Evolutionary conservation across 2,888 invertebrate species (phyloP), one percentile per base, ranked within the genome.

Genomic region (Cheilosia impressa): DNA sequence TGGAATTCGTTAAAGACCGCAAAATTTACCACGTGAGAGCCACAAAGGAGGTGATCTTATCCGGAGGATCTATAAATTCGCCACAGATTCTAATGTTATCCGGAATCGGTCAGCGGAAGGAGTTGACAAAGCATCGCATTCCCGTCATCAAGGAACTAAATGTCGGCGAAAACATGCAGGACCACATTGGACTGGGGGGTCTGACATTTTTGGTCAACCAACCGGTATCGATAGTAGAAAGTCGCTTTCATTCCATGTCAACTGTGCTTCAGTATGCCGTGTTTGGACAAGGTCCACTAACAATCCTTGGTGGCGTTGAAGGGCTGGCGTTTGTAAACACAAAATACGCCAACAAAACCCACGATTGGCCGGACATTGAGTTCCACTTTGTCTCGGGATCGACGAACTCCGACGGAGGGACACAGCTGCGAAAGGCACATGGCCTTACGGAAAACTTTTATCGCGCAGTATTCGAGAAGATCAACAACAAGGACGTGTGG

Each of bases 61-160:
- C 97, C 0, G 98, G 96, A 0, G 99, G 99, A 0, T 95, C 98
- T 0, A 94, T 99, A 0, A 98, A 98, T 90, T 96, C 98, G 0
- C 98, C 99, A 0, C 99, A 99, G 90, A 90, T 99, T 2, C 92
- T 99, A 47, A 97, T 99, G 97, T 92, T 99, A 0, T 98, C 98
- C 9, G 99, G 98, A 0, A 94, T 98, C 13, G 97, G 97, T 0
- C 96, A 96, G 0, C 93, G 94, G 65, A 94, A 94, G 22, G 95
- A 97, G 89, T 90, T 97, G 75, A 92, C 93, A n/a, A 94, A 95
- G 88, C 95, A 95, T 88, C 93, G 95, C 66, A 97, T 98, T 88
- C 96, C 97, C 0, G 93, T 97, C 0, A 94, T 97, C 63, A 95
- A 96, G 90, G 96, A 98, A 90, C 92, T 97, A 0, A 94, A 94